Percentiles rank a stretch among this genome's conserved stretches.
Evolutionary conservation across 2,113 vertebrate genomes (phyloP).

Genomic region (Caranx melampygus): DNA sequence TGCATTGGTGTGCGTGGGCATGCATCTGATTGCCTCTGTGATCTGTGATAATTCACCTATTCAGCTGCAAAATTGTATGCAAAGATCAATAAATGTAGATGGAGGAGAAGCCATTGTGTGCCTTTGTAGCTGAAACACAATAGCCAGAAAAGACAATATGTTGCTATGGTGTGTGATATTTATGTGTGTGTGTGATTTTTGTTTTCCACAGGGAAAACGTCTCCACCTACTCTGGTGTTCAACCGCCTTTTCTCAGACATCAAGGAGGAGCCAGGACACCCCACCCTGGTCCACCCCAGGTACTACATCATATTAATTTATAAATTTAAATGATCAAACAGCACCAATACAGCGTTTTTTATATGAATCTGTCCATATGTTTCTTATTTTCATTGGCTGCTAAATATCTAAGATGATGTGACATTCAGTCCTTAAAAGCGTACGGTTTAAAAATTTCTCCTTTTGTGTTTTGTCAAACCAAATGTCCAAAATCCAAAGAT

Average conservation of each 20-base stretch:
- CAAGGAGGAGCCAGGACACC: constrained; percentile 93
- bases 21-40: constrained; percentile 27
- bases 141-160: not conserved
- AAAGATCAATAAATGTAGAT: constrained; percentile 36
- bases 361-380: not conserved
- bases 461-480: too few relatives aligned
- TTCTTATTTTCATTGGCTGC: not conserved
- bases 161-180: constrained; percentile 18
- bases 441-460: too few relatives aligned
- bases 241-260: constrained; percentile 92
- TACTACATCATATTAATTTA: constrained; percentile 73
- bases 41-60: constrained; percentile 41
- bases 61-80: constrained; percentile 29
- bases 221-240: constrained; percentile 86
- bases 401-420: too few relatives aligned
- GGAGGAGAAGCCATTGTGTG: constrained; percentile 13
- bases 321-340: not conserved
- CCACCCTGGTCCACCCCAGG: constrained; percentile 94
- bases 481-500: not conserved
- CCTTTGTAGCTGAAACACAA: not conserved
- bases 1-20: constrained; percentile 20
- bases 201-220: constrained; percentile 83
- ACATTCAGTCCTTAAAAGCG: too few relatives aligned
- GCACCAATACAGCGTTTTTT: not conserved
- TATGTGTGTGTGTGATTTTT: constrained; percentile 33